Evolutionary conservation across 2,888 invertebrate genomes (phyloP), one percentile per base, ranked within the genome.

Genomic region (Schizotus pectinicornis): DNA sequence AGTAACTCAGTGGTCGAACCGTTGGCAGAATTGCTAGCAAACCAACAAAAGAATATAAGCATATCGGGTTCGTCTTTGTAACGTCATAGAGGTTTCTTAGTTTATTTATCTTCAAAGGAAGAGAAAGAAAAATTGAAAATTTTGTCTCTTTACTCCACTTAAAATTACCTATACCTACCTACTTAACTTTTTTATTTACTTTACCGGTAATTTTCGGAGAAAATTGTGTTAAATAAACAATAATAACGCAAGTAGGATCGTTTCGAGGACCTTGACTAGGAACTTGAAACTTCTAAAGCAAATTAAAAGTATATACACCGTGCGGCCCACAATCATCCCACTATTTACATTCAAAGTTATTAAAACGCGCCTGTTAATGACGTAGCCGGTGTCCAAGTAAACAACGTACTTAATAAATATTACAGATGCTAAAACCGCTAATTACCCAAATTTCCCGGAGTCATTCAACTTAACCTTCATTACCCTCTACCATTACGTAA

Each of bases 251-350:
- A 36, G 9, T 11, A 47, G 11, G 22, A 22, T 22, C 22, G 22
- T 5, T 22, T 36, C 14, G 22, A 36, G 9, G 31, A 54, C 54
- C 54, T 54, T 54, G 56, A 56, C 37, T 56, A 6, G 6, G 31
- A 30, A 49, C 49, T 56, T 56, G 37, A 49, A 56, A 56, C 43
- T 43, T 49, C 12, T 43, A 33, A 22, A 22, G 43, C 38, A 42
- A 56, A 49, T 56, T 56, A 56, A 56, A 48, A 56, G 12, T 48
- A 22, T 37, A 42, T 43, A 56, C 39, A 6, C 6, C 9, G 8
- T 38, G 6, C 50, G 8, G 33, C 56, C 56, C 50, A 50, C 56
- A 14, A 45, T 7, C 56, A 39, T 32, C 56, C 56, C 46, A 56
- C 56, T 54, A 50, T 55, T 55, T 47, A 39, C 39, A 12, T 12